Evolutionary conservation across 2,797 vertebrate genomes (phyloP), one percentile per base, ranked within the genome.

Genomic region (Eutrigla gurnardus): DNA sequence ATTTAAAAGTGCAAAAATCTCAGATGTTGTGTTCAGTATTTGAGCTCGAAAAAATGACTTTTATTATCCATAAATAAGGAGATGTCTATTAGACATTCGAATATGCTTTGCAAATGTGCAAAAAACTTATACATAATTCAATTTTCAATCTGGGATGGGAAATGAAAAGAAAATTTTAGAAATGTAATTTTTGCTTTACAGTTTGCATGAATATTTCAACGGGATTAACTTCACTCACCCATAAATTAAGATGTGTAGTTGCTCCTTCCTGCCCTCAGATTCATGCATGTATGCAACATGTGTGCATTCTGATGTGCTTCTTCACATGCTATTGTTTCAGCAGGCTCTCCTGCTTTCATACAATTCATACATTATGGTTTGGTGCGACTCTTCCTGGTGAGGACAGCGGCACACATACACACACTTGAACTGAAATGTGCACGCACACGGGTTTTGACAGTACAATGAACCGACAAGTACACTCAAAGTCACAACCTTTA

Each of bases 401-500:
- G 72, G 64, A 75, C 84, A 67, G 0, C n/a, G 33, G 54, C 71
- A 78, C 64, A 62, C 25, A 60, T 50, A 61, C 33, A 59, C 18
- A 65, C 57, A 67, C 39, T 66, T 75, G 43, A 84, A 62, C 50
- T 42, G 47, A 85, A 84, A 78, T 74, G 52, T 54, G 67, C 12
- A 12, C 69, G 62, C 63, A 75, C 70, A 75, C 68, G 79, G 25
- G 15, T 69, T 88, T 84, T 89, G 81, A 88, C 74, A 82, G 65
- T 80, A 71, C 70, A 73, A 73, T 76, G 70, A 86, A 85, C 50
- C 15, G 85, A 89, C 84, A 86, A 87, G 82, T 73, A 72, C 79
- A 79, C 70, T 69, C 72, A 83, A 86, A 90, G 82, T 85, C 87
- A 78, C 60, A 71, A 66, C 78, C 85, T 82, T 84, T 81, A 65